Evolutionary conservation across 2,888 invertebrate species (phyloP), one percentile per base, ranked within the genome.

Genomic region (Harpagoxenus sublaevis): DNA sequence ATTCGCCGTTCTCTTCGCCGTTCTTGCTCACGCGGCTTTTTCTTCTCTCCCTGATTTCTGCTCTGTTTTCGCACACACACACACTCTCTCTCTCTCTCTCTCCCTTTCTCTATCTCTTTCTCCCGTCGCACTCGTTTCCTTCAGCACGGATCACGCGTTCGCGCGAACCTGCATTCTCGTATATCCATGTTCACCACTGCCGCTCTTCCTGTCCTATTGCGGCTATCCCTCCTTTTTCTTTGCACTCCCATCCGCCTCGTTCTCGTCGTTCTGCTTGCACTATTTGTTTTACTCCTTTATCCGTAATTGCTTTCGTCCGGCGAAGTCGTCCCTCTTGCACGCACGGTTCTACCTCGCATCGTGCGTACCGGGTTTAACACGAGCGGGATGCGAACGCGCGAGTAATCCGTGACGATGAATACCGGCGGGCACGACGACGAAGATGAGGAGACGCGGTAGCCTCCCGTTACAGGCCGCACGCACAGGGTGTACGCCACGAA

Each of bases 1-100:
- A 83, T 84, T 81, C 79, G 65, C 75, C 88, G 77, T 66, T 81
- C 65, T 78, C 71, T 82, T 70, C 63, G 63, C 66, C 39, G 73
- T 71, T 66, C 63, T 48, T 83, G 75, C 82, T 65, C 48, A 12
- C 68, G 18, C 60, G 31, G 31, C 55, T 35, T 57, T 83, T 70
- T 70, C 75, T 60, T 85, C 65, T 65, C 62, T 28, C 42, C 66
- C 48, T 28, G 39, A 42, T 74, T 60, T 48, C 63, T 35, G 18
- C 35, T 39, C 35, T 23, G 8, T 15, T 55, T 42, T 53, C 45
- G 45, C 51, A 60, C 31, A 23, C 23, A 23, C 23, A n/a, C n/a
- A n/a, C n/a, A n/a, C n/a, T 23, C 23, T 23, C 23, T 23, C 23
- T 45, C 31, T n/a, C 71, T 55, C n/a, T 31, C 66, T 9, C 15